Conservation (phyloP, 2,888 invertebrate species). For the Volucella bombylans region DNA sequence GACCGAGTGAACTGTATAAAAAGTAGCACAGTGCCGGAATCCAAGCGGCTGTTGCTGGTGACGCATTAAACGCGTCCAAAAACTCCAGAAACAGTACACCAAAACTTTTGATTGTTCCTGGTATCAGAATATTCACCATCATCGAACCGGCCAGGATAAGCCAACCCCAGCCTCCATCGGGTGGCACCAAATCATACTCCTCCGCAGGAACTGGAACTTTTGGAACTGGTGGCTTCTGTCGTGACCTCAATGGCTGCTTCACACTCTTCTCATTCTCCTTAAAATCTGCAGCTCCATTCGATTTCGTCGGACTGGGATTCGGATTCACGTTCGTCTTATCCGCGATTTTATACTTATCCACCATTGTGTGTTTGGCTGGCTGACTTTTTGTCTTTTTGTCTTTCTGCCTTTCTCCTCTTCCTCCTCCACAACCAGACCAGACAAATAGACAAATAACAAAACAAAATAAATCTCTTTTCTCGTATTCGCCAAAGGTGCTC, state of each 20-base stretch:
- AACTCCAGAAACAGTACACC: constrained; percentile 93
- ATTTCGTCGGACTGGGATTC: constrained; percentile 34
- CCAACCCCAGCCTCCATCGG: constrained; percentile 94
- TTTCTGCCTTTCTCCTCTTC: constrained; percentile 8
- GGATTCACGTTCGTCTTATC: constrained; percentile 51
- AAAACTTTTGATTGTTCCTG: constrained; percentile 94
- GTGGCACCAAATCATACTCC: constrained; percentile 90
- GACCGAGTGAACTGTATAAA: constrained; percentile 93
- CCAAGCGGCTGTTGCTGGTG: constrained; percentile 89
- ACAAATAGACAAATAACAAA: constrained; percentile 27
- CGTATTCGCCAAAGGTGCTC: constrained; percentile 38
- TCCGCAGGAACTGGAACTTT: constrained; percentile 51
- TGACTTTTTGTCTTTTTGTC: too few relatives aligned
- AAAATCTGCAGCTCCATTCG: constrained; percentile 48
- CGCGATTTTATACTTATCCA: constrained; percentile 66
- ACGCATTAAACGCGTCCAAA: constrained; percentile 89
- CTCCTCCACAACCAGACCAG: not conserved
- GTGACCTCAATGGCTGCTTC: constrained; percentile 19
- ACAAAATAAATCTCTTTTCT: not conserved
- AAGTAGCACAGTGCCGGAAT: constrained; percentile 95
- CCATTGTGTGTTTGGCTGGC: constrained; percentile 51
- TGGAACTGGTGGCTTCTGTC: constrained; percentile 3
- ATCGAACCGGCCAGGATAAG: constrained; percentile 89
- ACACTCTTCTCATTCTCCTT: constrained; percentile 38
- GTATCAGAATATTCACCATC: constrained; percentile 91